phyloP scores from a whole-genome alignment of 2,113 vertebrate genomes.

The Paedocypris sp. region DNA sequence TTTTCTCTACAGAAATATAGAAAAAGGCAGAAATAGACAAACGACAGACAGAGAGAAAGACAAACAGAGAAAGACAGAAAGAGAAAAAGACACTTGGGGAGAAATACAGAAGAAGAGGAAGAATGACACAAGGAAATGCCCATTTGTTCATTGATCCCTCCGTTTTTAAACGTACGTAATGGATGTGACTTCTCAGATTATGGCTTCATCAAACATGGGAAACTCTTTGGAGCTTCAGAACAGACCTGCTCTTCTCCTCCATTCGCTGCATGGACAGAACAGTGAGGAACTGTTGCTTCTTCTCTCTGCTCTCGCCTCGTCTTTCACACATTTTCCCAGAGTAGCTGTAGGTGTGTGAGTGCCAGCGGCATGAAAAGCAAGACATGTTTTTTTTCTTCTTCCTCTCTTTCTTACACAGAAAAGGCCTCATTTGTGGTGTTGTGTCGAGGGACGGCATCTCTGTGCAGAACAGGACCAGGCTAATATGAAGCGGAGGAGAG shows the following conservation, averaged over 20 bases:
- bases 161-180: background rate
- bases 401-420: background rate
- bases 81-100: too few relatives aligned
- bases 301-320: background rate
- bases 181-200: constrained; percentile 31
- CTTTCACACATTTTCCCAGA: constrained; percentile 15
- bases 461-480: constrained; percentile 3
- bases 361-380: constrained; percentile 27
- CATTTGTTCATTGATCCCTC: too few relatives aligned
- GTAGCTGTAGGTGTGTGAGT: constrained; percentile 27
- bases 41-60: too few relatives aligned
- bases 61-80: too few relatives aligned
- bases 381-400: constrained; percentile 2
- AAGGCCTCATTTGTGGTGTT: background rate
- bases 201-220: constrained; percentile 30
- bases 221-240: background rate
- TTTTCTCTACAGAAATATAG: too few relatives aligned
- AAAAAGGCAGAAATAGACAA: too few relatives aligned
- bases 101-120: too few relatives aligned
- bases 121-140: too few relatives aligned
- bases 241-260: background rate
- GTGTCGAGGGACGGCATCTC: constrained; percentile 16
- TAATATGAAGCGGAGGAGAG: constrained; percentile 8
- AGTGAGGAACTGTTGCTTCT: constrained; percentile 7
- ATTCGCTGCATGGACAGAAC: background rate